phyloP scores from a whole-genome alignment of 1,140 invertebrate genomes.

The Cecropterus lyciades region DNA sequence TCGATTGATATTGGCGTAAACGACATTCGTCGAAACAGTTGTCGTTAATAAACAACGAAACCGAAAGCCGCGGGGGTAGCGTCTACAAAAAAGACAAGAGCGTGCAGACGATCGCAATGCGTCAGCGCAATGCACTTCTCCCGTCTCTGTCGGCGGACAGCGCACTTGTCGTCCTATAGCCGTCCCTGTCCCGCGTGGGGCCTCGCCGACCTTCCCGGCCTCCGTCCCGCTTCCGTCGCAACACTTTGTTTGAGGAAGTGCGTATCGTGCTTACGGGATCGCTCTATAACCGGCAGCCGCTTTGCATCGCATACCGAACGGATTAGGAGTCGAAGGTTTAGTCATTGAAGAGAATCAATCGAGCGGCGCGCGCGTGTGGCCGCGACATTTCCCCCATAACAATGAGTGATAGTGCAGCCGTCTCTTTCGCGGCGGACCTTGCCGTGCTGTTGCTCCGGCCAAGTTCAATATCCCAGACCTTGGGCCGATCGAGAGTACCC shows the following conservation, averaged over 20 bases:
- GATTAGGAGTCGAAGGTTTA: constrained; percentile 66
- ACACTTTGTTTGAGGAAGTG: constrained; percentile 70
- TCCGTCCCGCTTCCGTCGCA: constrained; percentile 47
- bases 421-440: constrained; percentile 74
- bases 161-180: constrained; percentile 61
- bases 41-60: constrained; percentile 69
- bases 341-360: constrained; percentile 57
- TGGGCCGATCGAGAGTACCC: constrained; percentile 71
- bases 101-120: constrained; percentile 67
- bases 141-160: constrained; percentile 54
- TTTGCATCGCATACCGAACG: constrained; percentile 66
- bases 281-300: constrained; percentile 46
- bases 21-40: constrained; percentile 53
- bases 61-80: constrained; percentile 67
- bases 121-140: constrained; percentile 76
- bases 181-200: constrained; percentile 51
- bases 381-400: constrained; percentile 77
- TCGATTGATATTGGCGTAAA: constrained; percentile 70
- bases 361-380: constrained; percentile 61
- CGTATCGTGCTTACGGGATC: constrained; percentile 61
- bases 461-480: constrained; percentile 83
- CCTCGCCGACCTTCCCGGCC: constrained; percentile 27
- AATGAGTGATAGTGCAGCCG: constrained; percentile 80
- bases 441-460: constrained; percentile 71
- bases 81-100: constrained; percentile 65